These are phyloP conservation scores for Octomys mimax DNA, from an alignment of 2,797 vertebrate genomes.

Conservation along the genomic window DNA sequence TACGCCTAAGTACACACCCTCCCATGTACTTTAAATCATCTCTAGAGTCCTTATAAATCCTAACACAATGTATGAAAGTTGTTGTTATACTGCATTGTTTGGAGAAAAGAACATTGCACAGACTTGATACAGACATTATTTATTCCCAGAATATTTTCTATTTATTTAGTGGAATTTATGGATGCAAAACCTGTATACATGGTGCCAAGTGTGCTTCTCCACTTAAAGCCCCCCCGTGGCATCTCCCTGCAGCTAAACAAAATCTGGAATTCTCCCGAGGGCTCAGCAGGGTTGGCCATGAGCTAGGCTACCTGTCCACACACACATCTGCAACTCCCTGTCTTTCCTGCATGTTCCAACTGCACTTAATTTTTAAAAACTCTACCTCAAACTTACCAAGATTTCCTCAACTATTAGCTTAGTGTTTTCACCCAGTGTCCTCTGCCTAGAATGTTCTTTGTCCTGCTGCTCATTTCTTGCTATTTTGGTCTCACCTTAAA, in stretches of 20 bases:
- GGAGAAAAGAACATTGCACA: not conserved
- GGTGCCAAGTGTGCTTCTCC: not conserved
- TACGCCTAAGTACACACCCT: not conserved
- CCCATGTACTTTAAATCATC: not conserved
- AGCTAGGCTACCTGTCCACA: not conserved
- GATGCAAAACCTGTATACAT: not conserved
- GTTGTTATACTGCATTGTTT: not conserved
- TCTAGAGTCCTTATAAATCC: not conserved
- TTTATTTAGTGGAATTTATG: not conserved
- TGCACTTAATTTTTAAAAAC: not conserved
- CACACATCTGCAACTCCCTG: not conserved
- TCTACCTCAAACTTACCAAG: not conserved
- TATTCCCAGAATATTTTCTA: not conserved
- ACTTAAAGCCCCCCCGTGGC: not conserved
- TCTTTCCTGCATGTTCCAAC: conserved; percentile 24
- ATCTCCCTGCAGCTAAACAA: not conserved
- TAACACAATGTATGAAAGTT: not conserved
- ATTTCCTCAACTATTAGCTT: not conserved
- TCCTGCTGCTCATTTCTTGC: not conserved
- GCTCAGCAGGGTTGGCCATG: not conserved
- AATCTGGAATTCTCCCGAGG: not conserved
- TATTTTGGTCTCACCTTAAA: not conserved
- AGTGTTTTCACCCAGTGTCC: not conserved
- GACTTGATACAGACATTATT: too few relatives aligned
- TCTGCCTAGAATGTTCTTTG: not conserved